These are phyloP conservation scores for Camponotus pennsylvanicus DNA, from an alignment of 1,140 invertebrate species.

Conservation along the genomic window DNA sequence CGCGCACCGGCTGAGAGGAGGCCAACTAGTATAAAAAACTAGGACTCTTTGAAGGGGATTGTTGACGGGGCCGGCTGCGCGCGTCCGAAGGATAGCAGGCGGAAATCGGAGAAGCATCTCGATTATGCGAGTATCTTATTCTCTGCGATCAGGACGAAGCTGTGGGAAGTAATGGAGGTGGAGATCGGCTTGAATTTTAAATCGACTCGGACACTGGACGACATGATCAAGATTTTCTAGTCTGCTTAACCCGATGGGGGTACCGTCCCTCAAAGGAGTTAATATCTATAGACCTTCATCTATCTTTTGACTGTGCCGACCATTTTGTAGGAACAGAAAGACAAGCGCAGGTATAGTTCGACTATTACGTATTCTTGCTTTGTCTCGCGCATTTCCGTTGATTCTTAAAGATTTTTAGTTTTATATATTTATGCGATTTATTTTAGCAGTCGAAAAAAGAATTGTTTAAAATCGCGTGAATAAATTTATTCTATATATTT, in stretches of 20 bases:
- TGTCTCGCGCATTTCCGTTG: too few relatives aligned
- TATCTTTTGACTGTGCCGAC: too few relatives aligned
- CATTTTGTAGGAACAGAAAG: too few relatives aligned
- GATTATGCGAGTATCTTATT: conserved; percentile 48
- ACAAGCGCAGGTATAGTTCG: too few relatives aligned
- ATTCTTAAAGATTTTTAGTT: too few relatives aligned
- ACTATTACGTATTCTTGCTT: too few relatives aligned
- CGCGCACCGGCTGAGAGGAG: not conserved
- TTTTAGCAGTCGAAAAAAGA: too few relatives aligned
- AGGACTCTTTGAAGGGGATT: conserved; percentile 30
- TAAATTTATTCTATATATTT: too few relatives aligned
- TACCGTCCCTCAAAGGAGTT: too few relatives aligned
- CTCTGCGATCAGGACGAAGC: conserved; percentile 31
- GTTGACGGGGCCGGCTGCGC: conserved; percentile 57
- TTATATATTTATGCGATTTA: too few relatives aligned
- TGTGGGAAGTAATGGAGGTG: conserved; percentile 37
- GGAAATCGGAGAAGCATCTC: conserved; percentile 66
- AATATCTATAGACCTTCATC: too few relatives aligned
- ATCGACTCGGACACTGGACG: not conserved
- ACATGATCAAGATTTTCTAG: conserved; percentile 17
- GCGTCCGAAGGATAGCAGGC: conserved; percentile 38
- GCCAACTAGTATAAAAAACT: conserved; percentile 48
- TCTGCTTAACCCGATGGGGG: not conserved
- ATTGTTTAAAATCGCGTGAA: too few relatives aligned
- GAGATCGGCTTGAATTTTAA: conserved; percentile 24